Percentiles rank a stretch among this genome's conserved stretches.
Conservation (phyloP, 2,888 invertebrate species). For the Eucera pruinosa region DNA sequence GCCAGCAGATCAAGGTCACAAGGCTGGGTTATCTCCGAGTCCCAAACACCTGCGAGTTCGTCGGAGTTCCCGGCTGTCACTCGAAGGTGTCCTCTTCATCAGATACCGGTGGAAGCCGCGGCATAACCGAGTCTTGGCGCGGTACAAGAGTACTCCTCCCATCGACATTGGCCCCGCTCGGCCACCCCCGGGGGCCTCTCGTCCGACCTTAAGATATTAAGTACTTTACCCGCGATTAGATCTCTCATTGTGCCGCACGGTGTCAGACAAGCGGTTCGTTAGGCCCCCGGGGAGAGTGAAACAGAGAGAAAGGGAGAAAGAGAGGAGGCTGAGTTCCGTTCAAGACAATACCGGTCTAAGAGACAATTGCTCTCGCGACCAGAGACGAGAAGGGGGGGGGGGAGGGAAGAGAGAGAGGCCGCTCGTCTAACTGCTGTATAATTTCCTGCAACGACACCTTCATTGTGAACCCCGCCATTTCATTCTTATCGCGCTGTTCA, state of each 20-base stretch:
- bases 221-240: constrained; percentile 84
- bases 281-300: constrained; percentile 65
- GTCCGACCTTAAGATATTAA: constrained; percentile 84
- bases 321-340: constrained; percentile 63
- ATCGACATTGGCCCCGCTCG: constrained; percentile 42
- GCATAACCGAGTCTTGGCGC: constrained; percentile 60
- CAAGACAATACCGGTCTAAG: constrained; percentile 79
- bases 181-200: constrained; percentile 57
- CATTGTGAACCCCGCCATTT: constrained; percentile 82
- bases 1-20: constrained; percentile 64
- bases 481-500: constrained; percentile 80
- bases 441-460: constrained; percentile 85
- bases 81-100: constrained; percentile 79
- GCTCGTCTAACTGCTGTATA: constrained; percentile 84
- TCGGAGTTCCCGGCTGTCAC: constrained; percentile 76
- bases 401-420: constrained; percentile 72
- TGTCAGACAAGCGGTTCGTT: constrained; percentile 83
- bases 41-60: constrained; percentile 63
- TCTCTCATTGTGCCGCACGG: constrained; percentile 83
- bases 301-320: constrained; percentile 27
- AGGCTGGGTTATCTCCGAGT: constrained; percentile 58
- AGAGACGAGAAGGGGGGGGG: constrained; percentile 37
- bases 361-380: constrained; percentile 81
- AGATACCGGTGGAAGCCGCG: constrained; percentile 74
- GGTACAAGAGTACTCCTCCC: constrained; percentile 32